These are phyloP conservation scores for Leuctra nigra DNA, from an alignment of 2,888 invertebrate genomes.

Conservation along the genomic window DNA sequence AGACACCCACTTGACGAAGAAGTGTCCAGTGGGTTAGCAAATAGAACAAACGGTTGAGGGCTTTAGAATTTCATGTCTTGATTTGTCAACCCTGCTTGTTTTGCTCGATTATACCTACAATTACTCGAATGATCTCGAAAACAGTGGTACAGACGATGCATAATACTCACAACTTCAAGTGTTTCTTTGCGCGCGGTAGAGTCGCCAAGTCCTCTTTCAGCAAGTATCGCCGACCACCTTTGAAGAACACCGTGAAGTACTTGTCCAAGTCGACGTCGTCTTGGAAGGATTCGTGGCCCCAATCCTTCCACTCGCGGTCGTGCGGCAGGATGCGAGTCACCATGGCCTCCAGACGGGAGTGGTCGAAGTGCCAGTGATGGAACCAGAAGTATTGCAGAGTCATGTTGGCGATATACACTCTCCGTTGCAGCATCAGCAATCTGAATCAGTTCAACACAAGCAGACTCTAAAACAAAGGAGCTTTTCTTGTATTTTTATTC, in stretches of 20 bases:
- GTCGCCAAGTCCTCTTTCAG: background rate
- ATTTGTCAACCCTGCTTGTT: no score
- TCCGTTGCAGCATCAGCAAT: background rate
- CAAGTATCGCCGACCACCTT: background rate
- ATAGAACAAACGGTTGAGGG: no score
- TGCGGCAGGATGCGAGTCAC: background rate
- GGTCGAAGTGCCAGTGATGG: background rate
- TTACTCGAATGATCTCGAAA: no score
- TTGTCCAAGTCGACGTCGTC: background rate
- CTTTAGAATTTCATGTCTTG: no score
- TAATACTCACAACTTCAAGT: background rate
- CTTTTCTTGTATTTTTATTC: no score
- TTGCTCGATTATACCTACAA: no score
- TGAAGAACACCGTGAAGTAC: background rate
- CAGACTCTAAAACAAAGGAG: no score
- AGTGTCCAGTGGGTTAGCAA: no score
- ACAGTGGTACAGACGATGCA: no score
- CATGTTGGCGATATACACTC: background rate
- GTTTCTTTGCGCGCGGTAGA: background rate
- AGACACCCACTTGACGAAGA: no score
- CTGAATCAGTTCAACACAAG: no score
- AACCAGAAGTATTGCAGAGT: background rate
- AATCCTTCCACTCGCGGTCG: background rate
- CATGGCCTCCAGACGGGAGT: background rate
- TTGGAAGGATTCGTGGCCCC: background rate